Conservation (phyloP, 2,797 vertebrate species). For the Acestrorhynchus altus region DNA sequence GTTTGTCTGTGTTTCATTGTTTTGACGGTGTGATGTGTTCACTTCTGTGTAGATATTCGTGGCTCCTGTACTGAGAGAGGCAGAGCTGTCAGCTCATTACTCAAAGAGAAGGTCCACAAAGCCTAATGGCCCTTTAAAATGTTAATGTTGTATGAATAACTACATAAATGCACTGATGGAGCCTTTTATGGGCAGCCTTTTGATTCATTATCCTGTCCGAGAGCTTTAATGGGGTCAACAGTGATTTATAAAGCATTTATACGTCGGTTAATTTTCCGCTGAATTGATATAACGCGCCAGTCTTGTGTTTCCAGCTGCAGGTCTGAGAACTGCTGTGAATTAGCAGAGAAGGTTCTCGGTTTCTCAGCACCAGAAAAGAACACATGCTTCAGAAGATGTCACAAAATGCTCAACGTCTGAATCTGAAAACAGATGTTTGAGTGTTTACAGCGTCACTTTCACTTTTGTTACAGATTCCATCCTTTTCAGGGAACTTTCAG, state of each 20-base stretch:
- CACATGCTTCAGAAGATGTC: too few relatives aligned
- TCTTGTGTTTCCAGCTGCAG: background rate
- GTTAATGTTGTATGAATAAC: conserved; percentile 46
- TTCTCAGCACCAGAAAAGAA: too few relatives aligned
- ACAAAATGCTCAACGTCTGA: too few relatives aligned
- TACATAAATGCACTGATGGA: conserved; percentile 21
- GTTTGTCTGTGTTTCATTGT: too few relatives aligned
- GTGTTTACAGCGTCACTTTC: too few relatives aligned
- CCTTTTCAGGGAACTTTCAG: too few relatives aligned
- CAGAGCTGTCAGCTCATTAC: conserved; percentile 29
- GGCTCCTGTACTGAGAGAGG: background rate
- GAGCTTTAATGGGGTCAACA: background rate
- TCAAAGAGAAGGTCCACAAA: background rate
- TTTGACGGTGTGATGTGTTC: too few relatives aligned
- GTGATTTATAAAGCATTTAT: conserved; percentile 18
- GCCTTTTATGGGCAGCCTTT: conserved; percentile 20
- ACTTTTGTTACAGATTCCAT: too few relatives aligned
- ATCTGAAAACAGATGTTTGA: too few relatives aligned
- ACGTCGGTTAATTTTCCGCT: conserved; percentile 2
- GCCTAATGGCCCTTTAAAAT: conserved; percentile 38
- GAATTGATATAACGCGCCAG: background rate
- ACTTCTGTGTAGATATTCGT: background rate
- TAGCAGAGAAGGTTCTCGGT: too few relatives aligned
- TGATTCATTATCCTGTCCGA: conserved; percentile 15
- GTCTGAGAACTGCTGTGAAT: too few relatives aligned